phyloP scores from a whole-genome alignment of 2,113 vertebrate genomes.

The Notarius lentiginosus region DNA sequence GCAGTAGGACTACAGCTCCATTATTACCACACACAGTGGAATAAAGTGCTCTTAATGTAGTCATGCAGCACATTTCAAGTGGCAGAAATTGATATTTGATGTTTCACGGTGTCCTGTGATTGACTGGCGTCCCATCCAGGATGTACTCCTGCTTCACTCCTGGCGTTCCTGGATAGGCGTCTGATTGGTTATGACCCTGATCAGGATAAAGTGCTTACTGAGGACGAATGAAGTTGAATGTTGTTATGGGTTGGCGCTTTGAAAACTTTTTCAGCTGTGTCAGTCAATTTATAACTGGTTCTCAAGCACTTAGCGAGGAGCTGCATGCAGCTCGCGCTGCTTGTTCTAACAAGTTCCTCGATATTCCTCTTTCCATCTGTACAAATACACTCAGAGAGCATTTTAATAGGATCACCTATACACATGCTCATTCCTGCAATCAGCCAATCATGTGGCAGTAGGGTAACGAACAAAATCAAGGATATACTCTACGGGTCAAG shows the following conservation, averaged over 20 bases:
- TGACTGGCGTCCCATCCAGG: background rate
- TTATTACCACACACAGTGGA: background rate
- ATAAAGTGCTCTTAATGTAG: slow-evolving; percentile 1
- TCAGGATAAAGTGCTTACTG: background rate
- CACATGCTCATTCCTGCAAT: background rate
- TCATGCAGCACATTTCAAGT: slow-evolving; percentile 2
- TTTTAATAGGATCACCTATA: background rate
- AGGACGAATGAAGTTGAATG: background rate
- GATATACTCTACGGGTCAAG: background rate
- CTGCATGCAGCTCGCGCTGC: no score
- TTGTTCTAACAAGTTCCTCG: background rate
- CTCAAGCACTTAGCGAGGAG: background rate
- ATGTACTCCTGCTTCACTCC: background rate
- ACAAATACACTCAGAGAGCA: background rate
- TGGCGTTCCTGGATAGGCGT: background rate
- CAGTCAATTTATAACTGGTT: background rate
- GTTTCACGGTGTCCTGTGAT: background rate
- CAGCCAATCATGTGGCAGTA: background rate
- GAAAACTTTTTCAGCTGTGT: background rate
- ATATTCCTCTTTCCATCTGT: background rate
- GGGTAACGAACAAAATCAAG: background rate
- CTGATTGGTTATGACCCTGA: background rate
- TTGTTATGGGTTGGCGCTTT: background rate
- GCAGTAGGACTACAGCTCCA: background rate
- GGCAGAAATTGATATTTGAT: background rate